These are phyloP conservation scores for Varanus komodoensis DNA, from an alignment of 2,113 vertebrate species.

Conservation along the genomic window DNA sequence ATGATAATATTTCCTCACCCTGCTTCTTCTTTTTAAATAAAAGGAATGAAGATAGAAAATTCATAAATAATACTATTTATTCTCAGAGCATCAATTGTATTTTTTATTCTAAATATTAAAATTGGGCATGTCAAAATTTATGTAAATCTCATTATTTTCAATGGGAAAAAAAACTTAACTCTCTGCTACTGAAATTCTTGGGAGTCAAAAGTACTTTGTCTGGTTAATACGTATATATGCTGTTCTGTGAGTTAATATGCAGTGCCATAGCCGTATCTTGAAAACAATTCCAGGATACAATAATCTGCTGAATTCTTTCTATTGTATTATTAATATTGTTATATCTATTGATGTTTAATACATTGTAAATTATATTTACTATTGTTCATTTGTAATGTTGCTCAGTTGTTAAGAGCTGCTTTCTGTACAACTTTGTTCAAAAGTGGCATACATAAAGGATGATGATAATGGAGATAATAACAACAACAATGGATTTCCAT, in stretches of 20 bases:
- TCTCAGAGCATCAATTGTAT: not conserved
- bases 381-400: too few species aligned
- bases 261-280: not conserved
- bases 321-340: too few species aligned
- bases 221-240: not conserved
- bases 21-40: not conserved
- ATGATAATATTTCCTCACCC: constrained; percentile 37
- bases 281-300: not conserved
- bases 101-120: not conserved
- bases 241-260: not conserved
- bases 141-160: constrained; percentile 2
- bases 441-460: too few species aligned
- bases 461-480: too few species aligned
- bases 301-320: not conserved
- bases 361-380: too few species aligned
- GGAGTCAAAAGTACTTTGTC: not conserved
- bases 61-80: not conserved
- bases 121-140: not conserved
- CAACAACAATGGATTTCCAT: not conserved
- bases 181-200: not conserved
- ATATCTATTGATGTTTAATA: too few species aligned
- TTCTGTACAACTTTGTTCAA: too few species aligned
- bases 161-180: not conserved
- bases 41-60: not conserved
- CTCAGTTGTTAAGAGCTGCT: too few species aligned